phyloP scores from a whole-genome alignment of 2,888 invertebrate species.

The Dugesia japonica region DNA sequence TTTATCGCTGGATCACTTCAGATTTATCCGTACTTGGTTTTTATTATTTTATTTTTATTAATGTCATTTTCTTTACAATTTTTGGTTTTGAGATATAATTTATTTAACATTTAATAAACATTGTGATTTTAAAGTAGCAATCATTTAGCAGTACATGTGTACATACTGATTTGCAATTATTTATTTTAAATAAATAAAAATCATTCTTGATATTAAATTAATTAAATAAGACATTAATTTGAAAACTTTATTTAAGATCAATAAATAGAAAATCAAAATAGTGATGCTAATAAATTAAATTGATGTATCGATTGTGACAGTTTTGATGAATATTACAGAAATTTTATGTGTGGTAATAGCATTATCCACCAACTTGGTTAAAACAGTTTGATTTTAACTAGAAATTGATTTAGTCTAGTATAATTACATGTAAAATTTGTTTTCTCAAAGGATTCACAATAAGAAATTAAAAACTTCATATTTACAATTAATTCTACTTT shows the following conservation, averaged over 20 bases:
- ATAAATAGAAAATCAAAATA: neutral
- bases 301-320: neutral
- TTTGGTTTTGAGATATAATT: neutral
- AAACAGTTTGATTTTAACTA: neutral
- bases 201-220: neutral
- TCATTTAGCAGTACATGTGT: no score
- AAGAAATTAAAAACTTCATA: no score
- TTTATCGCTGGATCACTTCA: constrained; percentile 28
- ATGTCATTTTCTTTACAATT: neutral
- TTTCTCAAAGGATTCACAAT: no score
- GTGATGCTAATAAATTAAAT: neutral
- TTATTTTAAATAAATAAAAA: neutral
- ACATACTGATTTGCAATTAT: no score
- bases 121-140: no score
- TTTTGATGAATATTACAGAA: neutral
- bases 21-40: constrained; percentile 21
- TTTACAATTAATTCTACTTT: no score
- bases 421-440: no score
- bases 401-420: no score
- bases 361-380: neutral
- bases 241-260: neutral
- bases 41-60: constrained; percentile 23
- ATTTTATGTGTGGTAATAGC: neutral
- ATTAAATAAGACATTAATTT: neutral
- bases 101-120: neutral